A percentile compares a stretch with the other conserved stretches of the same genome.
phyloP scores from a whole-genome alignment of 2,797 vertebrate species.

The Amazona finschi region DNA sequence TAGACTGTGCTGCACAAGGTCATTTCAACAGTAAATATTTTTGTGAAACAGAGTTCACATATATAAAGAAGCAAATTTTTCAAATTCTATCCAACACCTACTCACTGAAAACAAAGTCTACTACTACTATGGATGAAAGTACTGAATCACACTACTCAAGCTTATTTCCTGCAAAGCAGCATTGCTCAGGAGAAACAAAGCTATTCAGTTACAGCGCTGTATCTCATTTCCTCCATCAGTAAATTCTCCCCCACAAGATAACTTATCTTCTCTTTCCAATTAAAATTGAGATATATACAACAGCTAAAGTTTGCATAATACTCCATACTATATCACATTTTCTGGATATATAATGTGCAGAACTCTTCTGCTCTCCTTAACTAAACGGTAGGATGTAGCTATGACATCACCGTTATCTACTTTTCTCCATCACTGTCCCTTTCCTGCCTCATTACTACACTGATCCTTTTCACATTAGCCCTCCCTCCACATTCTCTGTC shows the following conservation, averaged over 20 bases:
- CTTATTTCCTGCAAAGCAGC: neutral
- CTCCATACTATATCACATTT: neutral
- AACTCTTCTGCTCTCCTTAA: neutral
- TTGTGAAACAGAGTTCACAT: neutral
- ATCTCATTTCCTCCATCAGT: neutral
- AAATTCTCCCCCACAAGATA: neutral
- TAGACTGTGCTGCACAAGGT: neutral
- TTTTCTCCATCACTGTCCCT: neutral
- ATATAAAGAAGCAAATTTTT: neutral
- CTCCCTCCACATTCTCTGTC: neutral
- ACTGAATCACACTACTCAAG: neutral
- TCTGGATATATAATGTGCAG: neutral
- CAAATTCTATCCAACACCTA: slow-evolving; percentile 3
- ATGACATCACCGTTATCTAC: neutral
- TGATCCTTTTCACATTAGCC: neutral
- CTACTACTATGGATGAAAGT: neutral
- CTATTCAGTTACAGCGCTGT: neutral
- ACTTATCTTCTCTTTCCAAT: neutral
- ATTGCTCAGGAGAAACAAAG: neutral
- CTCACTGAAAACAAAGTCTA: neutral
- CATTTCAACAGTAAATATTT: neutral
- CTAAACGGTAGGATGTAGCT: neutral
- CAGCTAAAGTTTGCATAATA: neutral
- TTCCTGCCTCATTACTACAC: neutral
- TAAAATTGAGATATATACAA: neutral